Evolutionary conservation across 2,113 vertebrate genomes (phyloP), one percentile per base, ranked within the genome.

Genomic region (Sylvilagus bachmani): DNA sequence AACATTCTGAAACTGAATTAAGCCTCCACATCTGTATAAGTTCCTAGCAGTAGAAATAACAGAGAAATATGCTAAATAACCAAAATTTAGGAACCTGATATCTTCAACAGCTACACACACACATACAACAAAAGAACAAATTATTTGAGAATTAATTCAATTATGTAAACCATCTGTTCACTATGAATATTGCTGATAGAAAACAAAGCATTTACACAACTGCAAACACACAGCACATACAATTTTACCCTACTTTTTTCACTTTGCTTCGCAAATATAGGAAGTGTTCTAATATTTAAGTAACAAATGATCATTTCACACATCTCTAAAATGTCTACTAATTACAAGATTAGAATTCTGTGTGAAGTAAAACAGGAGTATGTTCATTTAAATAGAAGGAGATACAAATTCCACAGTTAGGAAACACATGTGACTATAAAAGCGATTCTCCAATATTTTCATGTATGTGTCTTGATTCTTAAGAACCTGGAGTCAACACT

Each of bases 81-180:
- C 21, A 74, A 22, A 58, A 89, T 10, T 80, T 58, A 29, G 49
- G 12, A 69, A 96, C 6, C 31, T 74, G 22, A 85, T 79, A 75
- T 85, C 29, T 58, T 88, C 66, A 79, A 73, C 55, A 71, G 33
- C 62, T 87, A 79, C 29, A 69, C 36, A 92, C 22, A 78, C n/a
- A 53, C 2, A 51, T 3, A 22, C 17, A n/a, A 92, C 53, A 79
- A 83, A 80, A 31, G n/a, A 84, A 38, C 67, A 25, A 96, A 70
- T 49, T 87, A 77, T 49, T 29, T 21, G 24, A 86, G 61, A 97
- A 85, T 70, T 92, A 70, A 85, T 91, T 92, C 73, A 85, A 92
- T 73, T 81, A 94, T 69, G 49, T 66, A 73, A 5, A 27, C 73
- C 62, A 86, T 90, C n/a, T 84, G 79, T 79, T 90, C 70, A 71